These are phyloP conservation scores for Channa maculata DNA, from an alignment of 2,113 vertebrate genomes.

Conservation along the genomic window DNA sequence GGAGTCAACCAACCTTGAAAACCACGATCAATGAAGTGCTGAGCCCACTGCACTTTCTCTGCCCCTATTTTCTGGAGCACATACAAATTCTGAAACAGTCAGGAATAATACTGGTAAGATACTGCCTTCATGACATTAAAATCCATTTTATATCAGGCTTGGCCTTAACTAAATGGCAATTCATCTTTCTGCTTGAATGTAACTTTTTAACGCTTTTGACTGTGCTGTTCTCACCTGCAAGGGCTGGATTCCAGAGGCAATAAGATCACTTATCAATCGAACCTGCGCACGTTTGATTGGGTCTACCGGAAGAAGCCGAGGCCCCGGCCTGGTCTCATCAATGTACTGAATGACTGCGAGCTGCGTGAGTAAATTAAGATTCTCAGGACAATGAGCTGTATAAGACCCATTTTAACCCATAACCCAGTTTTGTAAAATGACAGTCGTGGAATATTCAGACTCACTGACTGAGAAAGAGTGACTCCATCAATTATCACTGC, in stretches of 20 bases:
- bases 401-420: no score
- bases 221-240: conserved; percentile 86
- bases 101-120: neutral
- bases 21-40: conserved; percentile 87
- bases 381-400: neutral
- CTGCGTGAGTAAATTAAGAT: conserved; percentile 69
- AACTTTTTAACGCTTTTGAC: no score
- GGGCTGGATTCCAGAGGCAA: conserved; percentile 93
- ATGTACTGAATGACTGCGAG: conserved; percentile 96
- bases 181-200: no score
- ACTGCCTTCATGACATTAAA: neutral
- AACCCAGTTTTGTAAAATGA: neutral
- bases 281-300: conserved; percentile 88
- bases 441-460: conserved; percentile 41
- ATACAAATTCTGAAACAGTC: conserved; percentile 85
- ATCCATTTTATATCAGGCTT: no score
- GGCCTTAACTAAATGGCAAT: no score
- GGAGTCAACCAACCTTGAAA: conserved; percentile 86
- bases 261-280: conserved; percentile 91
- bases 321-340: conserved; percentile 90
- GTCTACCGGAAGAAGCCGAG: conserved; percentile 89
- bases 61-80: conserved; percentile 87
- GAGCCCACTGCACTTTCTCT: conserved; percentile 90
- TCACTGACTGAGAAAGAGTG: conserved; percentile 92
- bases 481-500: conserved; percentile 91